These are phyloP conservation scores for Entomobrya multifasciata DNA, from an alignment of 2,888 invertebrate species.

Conservation along the genomic window DNA sequence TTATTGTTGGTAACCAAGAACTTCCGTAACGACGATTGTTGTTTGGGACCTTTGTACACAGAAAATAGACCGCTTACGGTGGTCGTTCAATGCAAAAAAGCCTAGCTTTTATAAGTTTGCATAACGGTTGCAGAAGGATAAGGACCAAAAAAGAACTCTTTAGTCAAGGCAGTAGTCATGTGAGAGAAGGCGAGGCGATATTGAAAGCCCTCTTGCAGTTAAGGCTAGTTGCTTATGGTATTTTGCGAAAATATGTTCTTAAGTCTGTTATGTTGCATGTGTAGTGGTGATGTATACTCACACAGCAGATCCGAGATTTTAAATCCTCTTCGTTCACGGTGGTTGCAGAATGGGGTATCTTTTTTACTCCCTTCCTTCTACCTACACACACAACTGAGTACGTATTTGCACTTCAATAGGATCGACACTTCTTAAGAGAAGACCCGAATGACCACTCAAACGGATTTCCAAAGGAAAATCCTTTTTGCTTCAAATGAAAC, in stretches of 20 bases:
- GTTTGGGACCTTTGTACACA: too few relatives aligned
- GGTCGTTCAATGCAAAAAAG: too few relatives aligned
- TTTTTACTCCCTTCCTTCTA: background rate
- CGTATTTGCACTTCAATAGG: slow-evolving; percentile 69
- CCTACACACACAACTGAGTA: too few relatives aligned
- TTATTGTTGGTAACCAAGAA: too few relatives aligned
- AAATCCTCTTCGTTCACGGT: slow-evolving; percentile 27
- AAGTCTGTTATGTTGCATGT: background rate
- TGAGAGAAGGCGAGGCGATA: slow-evolving; percentile 7
- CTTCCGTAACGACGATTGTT: too few relatives aligned
- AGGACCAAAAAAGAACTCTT: too few relatives aligned
- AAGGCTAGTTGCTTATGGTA: slow-evolving; percentile 9
- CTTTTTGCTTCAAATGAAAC: slow-evolving; percentile 58
- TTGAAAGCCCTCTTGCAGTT: background rate
- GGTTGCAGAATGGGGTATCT: background rate
- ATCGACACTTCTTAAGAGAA: slow-evolving; percentile 48
- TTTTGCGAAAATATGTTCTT: background rate
- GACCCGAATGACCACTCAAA: slow-evolving; percentile 61
- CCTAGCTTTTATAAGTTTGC: slow-evolving; percentile 33
- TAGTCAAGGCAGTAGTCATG: background rate
- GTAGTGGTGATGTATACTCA: slow-evolving; percentile 38
- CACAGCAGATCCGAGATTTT: slow-evolving; percentile 7
- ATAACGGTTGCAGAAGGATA: slow-evolving; percentile 9
- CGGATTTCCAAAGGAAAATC: slow-evolving; percentile 62
- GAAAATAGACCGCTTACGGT: too few relatives aligned